A percentile compares a stretch with the other conserved stretches of the same genome.
These are phyloP conservation scores for Cheilosia urbana DNA, from an alignment of 2,888 invertebrate species.

Conservation along the genomic window DNA sequence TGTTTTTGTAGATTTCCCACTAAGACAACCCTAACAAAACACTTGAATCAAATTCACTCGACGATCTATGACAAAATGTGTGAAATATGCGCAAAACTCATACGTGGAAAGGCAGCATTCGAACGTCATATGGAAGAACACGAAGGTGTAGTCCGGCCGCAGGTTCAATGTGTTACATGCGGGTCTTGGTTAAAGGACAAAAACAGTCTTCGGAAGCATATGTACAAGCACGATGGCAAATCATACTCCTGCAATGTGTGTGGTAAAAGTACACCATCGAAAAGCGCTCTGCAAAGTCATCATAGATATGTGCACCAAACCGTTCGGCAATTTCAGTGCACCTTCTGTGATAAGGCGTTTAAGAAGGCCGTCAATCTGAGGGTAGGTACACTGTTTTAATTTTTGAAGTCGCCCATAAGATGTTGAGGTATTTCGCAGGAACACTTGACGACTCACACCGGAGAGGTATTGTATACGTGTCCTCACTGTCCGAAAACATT, in stretches of 20 bases:
- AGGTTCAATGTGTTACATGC: slow-evolving; percentile 76
- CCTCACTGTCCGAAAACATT: slow-evolving; percentile 79
- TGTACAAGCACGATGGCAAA: slow-evolving; percentile 73
- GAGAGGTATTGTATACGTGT: slow-evolving; percentile 78
- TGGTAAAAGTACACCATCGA: slow-evolving; percentile 76
- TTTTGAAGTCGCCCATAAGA: background rate
- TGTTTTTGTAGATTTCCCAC: slow-evolving; percentile 60
- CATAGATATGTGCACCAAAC: slow-evolving; percentile 74
- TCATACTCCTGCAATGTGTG: slow-evolving; percentile 75
- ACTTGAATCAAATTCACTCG: slow-evolving; percentile 71
- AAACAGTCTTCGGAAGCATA: slow-evolving; percentile 76
- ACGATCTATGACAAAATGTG: slow-evolving; percentile 76
- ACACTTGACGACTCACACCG: slow-evolving; percentile 79
- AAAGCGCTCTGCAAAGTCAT: slow-evolving; percentile 77
- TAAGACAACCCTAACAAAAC: slow-evolving; percentile 68
- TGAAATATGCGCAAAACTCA: slow-evolving; percentile 77
- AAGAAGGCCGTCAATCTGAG: slow-evolving; percentile 77
- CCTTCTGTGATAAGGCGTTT: slow-evolving; percentile 80
- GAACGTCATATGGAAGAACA: slow-evolving; percentile 76
- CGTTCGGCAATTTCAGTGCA: slow-evolving; percentile 76
- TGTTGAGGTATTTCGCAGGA: slow-evolving; percentile 67
- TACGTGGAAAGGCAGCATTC: slow-evolving; percentile 76
- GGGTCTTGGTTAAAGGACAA: slow-evolving; percentile 77
- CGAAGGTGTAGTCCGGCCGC: slow-evolving; percentile 75
- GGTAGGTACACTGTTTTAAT: background rate